A percentile compares a stretch with the other conserved stretches of the same genome.
Conservation (phyloP, 2,888 invertebrate genomes). For the Stratiomys singularior region DNA sequence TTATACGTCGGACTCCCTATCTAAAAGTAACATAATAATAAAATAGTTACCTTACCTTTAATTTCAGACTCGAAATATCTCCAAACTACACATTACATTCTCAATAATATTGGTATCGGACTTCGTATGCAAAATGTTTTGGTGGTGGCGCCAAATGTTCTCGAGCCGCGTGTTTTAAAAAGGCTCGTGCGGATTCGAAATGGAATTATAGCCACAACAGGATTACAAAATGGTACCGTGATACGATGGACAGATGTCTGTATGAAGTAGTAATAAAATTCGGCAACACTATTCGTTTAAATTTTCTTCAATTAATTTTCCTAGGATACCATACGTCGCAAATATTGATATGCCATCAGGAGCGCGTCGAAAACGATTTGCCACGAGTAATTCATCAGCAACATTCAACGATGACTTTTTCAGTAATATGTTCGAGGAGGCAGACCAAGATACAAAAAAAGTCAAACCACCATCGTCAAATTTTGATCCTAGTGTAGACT, state of each 20-base stretch:
- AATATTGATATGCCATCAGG: conserved; percentile 50
- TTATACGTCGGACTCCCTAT: too few species aligned
- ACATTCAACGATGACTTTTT: conserved; percentile 43
- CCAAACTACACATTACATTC: conserved; percentile 77
- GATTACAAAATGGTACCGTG: conserved; percentile 57
- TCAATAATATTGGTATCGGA: conserved; percentile 73
- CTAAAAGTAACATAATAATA: too few species aligned
- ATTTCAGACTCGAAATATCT: conserved; percentile 67
- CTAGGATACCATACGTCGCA: conserved; percentile 50
- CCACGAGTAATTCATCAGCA: neutral
- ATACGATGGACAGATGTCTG: conserved; percentile 53
- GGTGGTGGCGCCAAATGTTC: conserved; percentile 74
- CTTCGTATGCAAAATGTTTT: conserved; percentile 72
- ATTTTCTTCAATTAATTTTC: conserved; percentile 9
- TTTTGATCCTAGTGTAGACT: conserved; percentile 70
- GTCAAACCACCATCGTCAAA: neutral
- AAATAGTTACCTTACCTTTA: neutral
- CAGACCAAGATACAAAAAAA: conserved; percentile 14
- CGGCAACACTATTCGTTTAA: neutral
- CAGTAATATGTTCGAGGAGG: conserved; percentile 48
- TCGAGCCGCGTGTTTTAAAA: conserved; percentile 70
- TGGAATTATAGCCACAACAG: conserved; percentile 65
- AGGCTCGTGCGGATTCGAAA: conserved; percentile 68
- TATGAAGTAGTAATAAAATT: conserved; percentile 52
- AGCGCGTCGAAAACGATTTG: conserved; percentile 1